Conservation (phyloP, 2,113 vertebrate genomes). For the Lathamus discolor region DNA sequence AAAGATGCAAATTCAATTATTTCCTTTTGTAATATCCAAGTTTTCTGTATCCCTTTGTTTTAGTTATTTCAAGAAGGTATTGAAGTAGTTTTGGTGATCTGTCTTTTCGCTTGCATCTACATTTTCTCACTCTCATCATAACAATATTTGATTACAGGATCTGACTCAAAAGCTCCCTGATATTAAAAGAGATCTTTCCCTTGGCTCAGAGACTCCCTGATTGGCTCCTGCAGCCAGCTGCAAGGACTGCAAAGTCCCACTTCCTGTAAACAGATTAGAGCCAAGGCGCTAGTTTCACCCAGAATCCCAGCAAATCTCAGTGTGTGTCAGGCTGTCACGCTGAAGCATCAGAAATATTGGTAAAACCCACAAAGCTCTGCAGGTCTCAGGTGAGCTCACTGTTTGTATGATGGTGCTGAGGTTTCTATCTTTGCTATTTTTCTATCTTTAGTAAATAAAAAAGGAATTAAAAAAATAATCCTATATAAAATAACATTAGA, state of each 20-base stretch:
- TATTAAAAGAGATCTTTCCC: not conserved
- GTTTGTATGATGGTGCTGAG: not conserved
- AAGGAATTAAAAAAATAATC: fast-evolving
- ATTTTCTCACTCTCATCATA: not conserved
- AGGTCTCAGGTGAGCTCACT: not conserved
- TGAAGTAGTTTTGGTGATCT: not conserved
- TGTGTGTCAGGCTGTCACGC: not conserved
- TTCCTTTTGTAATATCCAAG: not conserved
- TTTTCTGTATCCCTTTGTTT: not conserved
- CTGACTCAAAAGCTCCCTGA: not conserved
- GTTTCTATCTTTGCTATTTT: not conserved
- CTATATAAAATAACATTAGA: not conserved
- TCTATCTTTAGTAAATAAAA: not conserved
- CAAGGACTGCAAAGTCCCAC: not conserved
- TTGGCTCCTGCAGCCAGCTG: not conserved
- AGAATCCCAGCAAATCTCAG: not conserved
- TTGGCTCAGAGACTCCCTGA: not conserved
- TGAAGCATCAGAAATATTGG: not conserved
- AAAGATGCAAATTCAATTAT: not conserved
- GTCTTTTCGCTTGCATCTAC: not conserved
- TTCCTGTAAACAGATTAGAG: not conserved
- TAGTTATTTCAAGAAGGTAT: not conserved
- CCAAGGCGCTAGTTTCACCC: not conserved
- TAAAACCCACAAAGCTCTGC: not conserved
- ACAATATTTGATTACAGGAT: not conserved